phyloP scores from a whole-genome alignment of 2,113 vertebrate genomes.

The Peromyscus polionotus region DNA sequence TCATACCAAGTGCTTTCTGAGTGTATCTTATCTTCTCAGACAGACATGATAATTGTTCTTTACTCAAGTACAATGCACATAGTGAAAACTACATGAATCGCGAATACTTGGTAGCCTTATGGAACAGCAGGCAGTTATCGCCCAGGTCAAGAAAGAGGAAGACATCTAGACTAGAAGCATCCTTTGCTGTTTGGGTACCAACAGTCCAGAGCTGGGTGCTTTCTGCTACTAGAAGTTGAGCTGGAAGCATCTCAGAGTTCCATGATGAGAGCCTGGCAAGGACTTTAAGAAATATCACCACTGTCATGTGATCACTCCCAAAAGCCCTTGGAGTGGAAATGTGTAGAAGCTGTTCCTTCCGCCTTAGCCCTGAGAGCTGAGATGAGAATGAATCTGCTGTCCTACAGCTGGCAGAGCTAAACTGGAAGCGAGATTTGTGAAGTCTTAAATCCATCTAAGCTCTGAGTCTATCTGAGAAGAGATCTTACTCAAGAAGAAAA shows the following conservation, averaged over 20 bases:
- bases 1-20: neutral
- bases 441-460: neutral
- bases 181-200: neutral
- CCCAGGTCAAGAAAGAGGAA: neutral
- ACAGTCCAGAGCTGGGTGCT: neutral
- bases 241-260: neutral
- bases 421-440: neutral
- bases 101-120: neutral
- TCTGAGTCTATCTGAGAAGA: neutral
- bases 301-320: neutral
- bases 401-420: neutral
- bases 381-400: neutral
- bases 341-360: neutral
- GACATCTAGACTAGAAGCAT: neutral
- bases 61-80: neutral
- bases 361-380: neutral
- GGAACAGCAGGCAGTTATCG: neutral
- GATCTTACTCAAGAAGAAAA: neutral
- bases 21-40: neutral
- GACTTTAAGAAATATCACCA: neutral
- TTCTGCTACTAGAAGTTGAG: neutral
- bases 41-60: neutral
- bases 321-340: neutral
- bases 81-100: neutral
- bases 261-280: neutral